These are phyloP conservation scores for Mormyrus hasselquistii DNA, from an alignment of 2,797 vertebrate genomes.

Conservation along the genomic window DNA sequence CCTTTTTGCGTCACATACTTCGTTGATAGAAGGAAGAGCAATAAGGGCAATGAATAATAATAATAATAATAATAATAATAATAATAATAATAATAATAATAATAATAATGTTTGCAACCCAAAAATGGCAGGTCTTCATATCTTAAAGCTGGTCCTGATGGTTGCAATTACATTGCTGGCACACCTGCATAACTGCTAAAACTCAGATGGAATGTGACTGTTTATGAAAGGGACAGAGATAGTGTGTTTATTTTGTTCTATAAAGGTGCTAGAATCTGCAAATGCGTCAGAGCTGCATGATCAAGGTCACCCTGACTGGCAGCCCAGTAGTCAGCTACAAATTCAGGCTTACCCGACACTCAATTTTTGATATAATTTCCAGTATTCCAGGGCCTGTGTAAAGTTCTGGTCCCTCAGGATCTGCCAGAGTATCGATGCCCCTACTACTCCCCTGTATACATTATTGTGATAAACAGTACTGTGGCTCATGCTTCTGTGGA, in stretches of 20 bases:
- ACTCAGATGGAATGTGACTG: background rate
- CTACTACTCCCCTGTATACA: background rate
- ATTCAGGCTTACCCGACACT: background rate
- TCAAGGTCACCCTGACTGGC: background rate
- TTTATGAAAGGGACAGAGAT: background rate
- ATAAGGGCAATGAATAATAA: background rate
- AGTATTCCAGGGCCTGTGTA: background rate
- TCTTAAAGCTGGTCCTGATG: background rate
- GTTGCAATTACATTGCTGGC: background rate
- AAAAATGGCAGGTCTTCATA: background rate
- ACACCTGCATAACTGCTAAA: background rate
- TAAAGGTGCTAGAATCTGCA: background rate
- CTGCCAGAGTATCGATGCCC: background rate
- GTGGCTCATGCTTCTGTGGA: background rate
- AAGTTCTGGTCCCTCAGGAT: background rate
- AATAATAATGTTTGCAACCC: background rate
- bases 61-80: background rate
- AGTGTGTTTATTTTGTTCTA: background rate
- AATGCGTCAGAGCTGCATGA: background rate
- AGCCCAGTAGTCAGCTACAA: background rate
- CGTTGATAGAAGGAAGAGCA: background rate
- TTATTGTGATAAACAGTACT: background rate
- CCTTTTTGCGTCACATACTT: slow-evolving; percentile 5
- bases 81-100: background rate
- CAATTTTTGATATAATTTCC: background rate